phyloP scores from a whole-genome alignment of 2,113 vertebrate genomes.

The Myiozetetes cayanensis region DNA sequence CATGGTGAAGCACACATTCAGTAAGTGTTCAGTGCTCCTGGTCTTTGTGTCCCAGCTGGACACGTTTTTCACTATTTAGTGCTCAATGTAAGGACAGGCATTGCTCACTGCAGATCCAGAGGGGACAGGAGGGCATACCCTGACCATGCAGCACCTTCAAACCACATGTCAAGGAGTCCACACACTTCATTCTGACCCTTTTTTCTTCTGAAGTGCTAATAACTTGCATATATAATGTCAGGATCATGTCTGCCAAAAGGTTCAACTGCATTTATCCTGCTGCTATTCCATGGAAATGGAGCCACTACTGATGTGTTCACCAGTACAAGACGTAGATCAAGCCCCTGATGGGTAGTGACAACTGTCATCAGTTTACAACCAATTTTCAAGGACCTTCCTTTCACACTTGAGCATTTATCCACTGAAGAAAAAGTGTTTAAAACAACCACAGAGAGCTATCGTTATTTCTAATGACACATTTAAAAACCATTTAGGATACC shows the following conservation, averaged over 20 bases:
- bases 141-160: neutral
- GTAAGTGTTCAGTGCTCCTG: accelerated
- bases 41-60: neutral
- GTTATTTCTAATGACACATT: neutral
- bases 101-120: neutral
- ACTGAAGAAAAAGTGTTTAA: neutral
- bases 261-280: neutral
- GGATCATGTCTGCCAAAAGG: neutral
- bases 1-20: neutral
- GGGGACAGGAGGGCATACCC: neutral
- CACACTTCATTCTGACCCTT: neutral
- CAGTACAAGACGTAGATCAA: neutral
- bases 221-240: neutral
- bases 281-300: neutral
- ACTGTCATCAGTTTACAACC: neutral
- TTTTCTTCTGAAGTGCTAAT: neutral
- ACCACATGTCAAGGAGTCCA: neutral
- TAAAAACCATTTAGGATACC: neutral
- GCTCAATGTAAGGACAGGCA: neutral
- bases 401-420: neutral
- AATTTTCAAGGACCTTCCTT: neutral
- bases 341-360: neutral
- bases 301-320: neutral
- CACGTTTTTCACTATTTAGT: neutral
- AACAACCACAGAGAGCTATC: neutral